A percentile compares a stretch with the other conserved stretches of the same genome.
Evolutionary conservation across 2,888 invertebrate species (phyloP).

Genomic region (Megaustenia siamemsis): DNA sequence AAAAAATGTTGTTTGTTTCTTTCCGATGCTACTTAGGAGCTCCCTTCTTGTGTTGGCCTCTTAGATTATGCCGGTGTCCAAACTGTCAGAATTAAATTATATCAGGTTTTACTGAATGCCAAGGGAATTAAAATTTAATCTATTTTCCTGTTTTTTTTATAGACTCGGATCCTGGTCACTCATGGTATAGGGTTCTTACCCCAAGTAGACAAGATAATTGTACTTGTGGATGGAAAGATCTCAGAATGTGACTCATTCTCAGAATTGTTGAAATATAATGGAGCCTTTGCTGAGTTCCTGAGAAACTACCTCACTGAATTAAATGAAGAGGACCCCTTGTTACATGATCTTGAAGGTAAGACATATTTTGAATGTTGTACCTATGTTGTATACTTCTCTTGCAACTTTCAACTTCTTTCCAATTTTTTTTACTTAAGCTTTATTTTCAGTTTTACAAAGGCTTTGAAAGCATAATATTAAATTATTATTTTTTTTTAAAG

Average conservation of each 20-base stretch:
- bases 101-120: no score
- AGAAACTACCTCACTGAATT: slow-evolving; percentile 73
- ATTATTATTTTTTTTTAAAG: no score
- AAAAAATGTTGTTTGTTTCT: no score
- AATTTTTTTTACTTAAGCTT: no score
- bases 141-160: not conserved
- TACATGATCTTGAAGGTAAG: slow-evolving; percentile 46
- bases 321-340: slow-evolving; percentile 45
- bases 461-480: no score
- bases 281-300: slow-evolving; percentile 79
- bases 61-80: no score
- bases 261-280: slow-evolving; percentile 74
- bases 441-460: no score
- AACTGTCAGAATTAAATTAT: no score
- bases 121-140: no score
- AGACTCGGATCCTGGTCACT: slow-evolving; percentile 79
- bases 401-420: no score
- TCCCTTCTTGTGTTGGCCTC: no score
- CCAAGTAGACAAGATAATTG: slow-evolving; percentile 77
- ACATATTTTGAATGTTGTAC: slow-evolving; percentile 59
- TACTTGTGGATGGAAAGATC: slow-evolving; percentile 75
- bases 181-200: slow-evolving; percentile 79
- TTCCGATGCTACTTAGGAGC: no score
- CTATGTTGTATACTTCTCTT: not conserved
- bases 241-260: slow-evolving; percentile 76